phyloP scores from a whole-genome alignment of 2,888 invertebrate species.

The Auanema freiburgensis region DNA sequence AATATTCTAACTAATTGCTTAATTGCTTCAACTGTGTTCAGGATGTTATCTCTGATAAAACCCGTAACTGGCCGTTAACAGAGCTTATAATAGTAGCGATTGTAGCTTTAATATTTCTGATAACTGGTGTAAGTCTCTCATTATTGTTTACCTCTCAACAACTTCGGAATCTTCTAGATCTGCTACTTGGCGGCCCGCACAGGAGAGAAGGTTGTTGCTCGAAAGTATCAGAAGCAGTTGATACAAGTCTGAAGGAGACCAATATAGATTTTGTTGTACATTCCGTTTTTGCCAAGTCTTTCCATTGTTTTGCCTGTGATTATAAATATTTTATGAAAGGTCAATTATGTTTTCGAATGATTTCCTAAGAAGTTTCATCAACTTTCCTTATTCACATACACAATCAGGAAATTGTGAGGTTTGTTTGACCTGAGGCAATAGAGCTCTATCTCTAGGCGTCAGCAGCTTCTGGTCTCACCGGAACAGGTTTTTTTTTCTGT shows the following conservation, averaged over 20 bases:
- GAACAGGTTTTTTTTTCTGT: neutral
- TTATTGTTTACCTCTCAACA: neutral
- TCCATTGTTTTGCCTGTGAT: too few relatives aligned
- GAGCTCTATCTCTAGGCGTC: too few relatives aligned
- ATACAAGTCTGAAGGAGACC: too few relatives aligned
- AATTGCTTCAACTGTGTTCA: slow-evolving; percentile 17
- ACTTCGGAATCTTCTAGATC: neutral
- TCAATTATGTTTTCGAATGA: too few relatives aligned
- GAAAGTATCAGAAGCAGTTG: neutral
- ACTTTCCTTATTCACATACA: too few relatives aligned
- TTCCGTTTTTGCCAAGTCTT: too few relatives aligned
- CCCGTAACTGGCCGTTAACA: slow-evolving; percentile 37
- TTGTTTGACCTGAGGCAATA: too few relatives aligned
- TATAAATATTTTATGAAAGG: too few relatives aligned
- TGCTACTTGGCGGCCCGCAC: neutral
- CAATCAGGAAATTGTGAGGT: too few relatives aligned
- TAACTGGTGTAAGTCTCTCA: slow-evolving; percentile 33
- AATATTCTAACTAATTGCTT: neutral
- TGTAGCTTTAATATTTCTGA: slow-evolving; percentile 33
- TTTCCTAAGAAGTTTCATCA: too few relatives aligned
- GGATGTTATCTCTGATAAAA: slow-evolving; percentile 32
- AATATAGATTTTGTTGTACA: too few relatives aligned
- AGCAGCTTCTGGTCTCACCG: too few relatives aligned
- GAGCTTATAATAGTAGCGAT: slow-evolving; percentile 41
- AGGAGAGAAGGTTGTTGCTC: slow-evolving; percentile 1